Evolutionary conservation across 2,888 invertebrate genomes (phyloP), one percentile per base, ranked within the genome.

Genomic region (Esperia sulphurella): DNA sequence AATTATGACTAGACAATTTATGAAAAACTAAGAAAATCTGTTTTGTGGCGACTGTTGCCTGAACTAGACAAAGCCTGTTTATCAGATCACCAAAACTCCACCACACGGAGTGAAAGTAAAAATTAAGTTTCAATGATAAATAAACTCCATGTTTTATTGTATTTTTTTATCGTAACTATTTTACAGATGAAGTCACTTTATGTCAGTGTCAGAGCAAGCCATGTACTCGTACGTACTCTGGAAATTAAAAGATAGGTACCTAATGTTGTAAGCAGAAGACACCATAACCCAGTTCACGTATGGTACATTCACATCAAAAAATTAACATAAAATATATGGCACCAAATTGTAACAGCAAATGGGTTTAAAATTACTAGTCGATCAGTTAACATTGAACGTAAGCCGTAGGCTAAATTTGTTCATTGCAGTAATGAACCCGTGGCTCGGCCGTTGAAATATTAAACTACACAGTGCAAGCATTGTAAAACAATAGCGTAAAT

Each of bases 351-450:
- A 53, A 45, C 52, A 51, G 49, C 54, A 61, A 72, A 71, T 71
- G 64, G 65, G 68, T 71, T 71, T 69, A 68, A 74, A 79, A 79
- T 75, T 65, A 74, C 69, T 65, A 55, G 68, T 74, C 71, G 67
- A 71, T 75, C 70, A 68, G 69, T 72, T 69, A 72, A 72, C 69
- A 71, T 70, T 67, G 67, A 63, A 63, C 60, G 55, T 55, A 59
- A 63, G 68, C 79, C 75, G 55, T 51, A 50, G 70, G 79, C 75
- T 56, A 68, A 71, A 73, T 66, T 58, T 60, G 71, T 66, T 62
- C 66, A 68, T 64, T 58, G 57, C 61, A 61, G 59, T 75, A 73
- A 72, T 60, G 66, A 69, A 70, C 69, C 65, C 66, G 71, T 75
- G 75, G 71, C 68, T 67, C 61, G 67, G 58, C 66, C 58, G 59